phyloP scores from a whole-genome alignment of 2,888 invertebrate species.

The Thereva unica region DNA sequence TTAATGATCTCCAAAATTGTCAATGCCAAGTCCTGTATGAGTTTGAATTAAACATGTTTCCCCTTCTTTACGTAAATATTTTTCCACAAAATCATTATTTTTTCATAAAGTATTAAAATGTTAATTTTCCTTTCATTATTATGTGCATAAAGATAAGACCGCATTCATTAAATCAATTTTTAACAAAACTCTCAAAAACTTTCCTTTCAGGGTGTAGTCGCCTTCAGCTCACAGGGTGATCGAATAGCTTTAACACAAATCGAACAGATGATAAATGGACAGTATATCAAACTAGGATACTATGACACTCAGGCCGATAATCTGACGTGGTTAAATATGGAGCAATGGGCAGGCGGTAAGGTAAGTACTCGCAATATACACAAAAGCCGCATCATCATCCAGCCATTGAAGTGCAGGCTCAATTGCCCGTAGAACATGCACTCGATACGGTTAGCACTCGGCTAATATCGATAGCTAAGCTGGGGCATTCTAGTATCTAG shows the following conservation, averaged over 20 bases:
- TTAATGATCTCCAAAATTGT: too few species aligned
- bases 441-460: background rate
- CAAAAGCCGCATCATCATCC: background rate
- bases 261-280: constrained; percentile 94
- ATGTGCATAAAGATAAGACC: too few species aligned
- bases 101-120: too few species aligned
- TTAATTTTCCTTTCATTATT: too few species aligned
- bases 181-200: background rate
- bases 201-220: constrained; percentile 84
- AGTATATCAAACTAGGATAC: constrained; percentile 91
- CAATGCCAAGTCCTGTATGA: too few species aligned
- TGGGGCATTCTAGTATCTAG: background rate
- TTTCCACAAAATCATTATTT: too few species aligned
- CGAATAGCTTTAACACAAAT: constrained; percentile 98
- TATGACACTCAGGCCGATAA: constrained; percentile 96
- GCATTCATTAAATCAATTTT: too few species aligned
- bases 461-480: background rate
- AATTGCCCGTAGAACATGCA: background rate
- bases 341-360: constrained; percentile 84
- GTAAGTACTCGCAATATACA: constrained; percentile 49
- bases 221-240: constrained; percentile 98
- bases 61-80: too few species aligned
- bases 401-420: background rate
- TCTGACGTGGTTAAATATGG: constrained; percentile 89
- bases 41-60: too few species aligned